A percentile compares a stretch with the other conserved stretches of the same genome.
Conservation (phyloP, 2,113 vertebrate species). For the Oxyruncus cristatus region DNA sequence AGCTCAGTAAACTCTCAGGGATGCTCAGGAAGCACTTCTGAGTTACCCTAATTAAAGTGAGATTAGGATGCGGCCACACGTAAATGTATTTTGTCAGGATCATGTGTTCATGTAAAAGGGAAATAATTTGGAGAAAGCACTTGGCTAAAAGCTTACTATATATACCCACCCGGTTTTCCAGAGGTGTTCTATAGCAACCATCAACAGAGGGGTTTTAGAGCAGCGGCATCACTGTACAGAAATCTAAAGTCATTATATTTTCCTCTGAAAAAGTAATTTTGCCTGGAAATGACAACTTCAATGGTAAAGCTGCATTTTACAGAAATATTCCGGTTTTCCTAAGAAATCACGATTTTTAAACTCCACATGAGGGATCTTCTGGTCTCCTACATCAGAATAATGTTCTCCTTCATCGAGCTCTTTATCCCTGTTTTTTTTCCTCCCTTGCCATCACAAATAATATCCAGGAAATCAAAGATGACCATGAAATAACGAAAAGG, state of each 20-base stretch:
- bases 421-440: not conserved
- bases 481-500: not conserved
- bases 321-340: not conserved
- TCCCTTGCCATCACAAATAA: not conserved
- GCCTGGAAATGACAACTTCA: not conserved
- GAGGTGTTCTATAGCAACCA: slow-evolving; percentile 44
- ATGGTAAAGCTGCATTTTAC: not conserved
- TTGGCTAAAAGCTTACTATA: slow-evolving; percentile 21
- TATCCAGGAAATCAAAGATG: not conserved
- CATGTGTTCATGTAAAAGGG: not conserved
- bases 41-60: not conserved
- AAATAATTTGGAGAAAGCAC: not conserved
- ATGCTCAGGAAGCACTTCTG: not conserved
- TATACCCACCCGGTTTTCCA: not conserved
- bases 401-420: not conserved
- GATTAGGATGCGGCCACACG: not conserved
- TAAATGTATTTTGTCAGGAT: not conserved
- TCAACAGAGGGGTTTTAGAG: not conserved
- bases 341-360: not conserved
- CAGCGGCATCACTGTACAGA: not conserved
- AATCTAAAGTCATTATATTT: not conserved
- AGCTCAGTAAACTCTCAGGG: not conserved
- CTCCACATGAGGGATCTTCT: not conserved
- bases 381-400: not conserved
- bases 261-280: not conserved